Evolutionary conservation across 2,113 vertebrate genomes (phyloP), one percentile per base, ranked within the genome.

Genomic region (Noturus placidus): DNA sequence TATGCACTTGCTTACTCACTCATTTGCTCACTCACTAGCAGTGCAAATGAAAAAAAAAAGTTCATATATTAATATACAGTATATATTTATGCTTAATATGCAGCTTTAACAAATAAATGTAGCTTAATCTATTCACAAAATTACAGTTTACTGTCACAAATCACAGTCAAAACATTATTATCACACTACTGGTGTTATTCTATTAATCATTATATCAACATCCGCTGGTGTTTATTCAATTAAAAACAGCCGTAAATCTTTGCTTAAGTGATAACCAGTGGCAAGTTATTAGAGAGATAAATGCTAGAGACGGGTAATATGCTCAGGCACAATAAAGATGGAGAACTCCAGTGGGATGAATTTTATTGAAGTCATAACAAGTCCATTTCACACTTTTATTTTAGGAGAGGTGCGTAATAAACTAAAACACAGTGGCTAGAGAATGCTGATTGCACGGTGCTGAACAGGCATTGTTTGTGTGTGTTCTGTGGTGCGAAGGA

Each of bases 401-500:
- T 80, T 22, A 57, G 30, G 30, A 33, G 72, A 35, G 74, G 27
- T n/a, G 35, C 14, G 14, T 22, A 65, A 25, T 65, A 78, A 79
- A 33, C 20, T 38, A 25, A 27, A 7, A 63, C 42, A 52, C 42
- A 65, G 30, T 59, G 22, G 15, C 5, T 35, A 56, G 42, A 67
- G n/a, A 33, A n/a, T 19, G 52, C 2, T n/a, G 22, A 42, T 25
- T 3, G 67, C 83, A 38, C 22, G 19, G 50, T 57, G 25, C 46
- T 52, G 30, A 50, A 30, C 79, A 17, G 59, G 70, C n/a, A 67
- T 14, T 84, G 15, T 22, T 25, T n/a, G 46, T 67, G 15, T 67
- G 6, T 35, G 84, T 84, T 72, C 61, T 15, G 6, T 35, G 69
- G 57, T 38, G 54, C 59, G 20, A 88, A 99, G 98, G 98, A 99